phyloP scores from a whole-genome alignment of 2,113 vertebrate genomes.

The Ictidomys tridecemlineatus region DNA sequence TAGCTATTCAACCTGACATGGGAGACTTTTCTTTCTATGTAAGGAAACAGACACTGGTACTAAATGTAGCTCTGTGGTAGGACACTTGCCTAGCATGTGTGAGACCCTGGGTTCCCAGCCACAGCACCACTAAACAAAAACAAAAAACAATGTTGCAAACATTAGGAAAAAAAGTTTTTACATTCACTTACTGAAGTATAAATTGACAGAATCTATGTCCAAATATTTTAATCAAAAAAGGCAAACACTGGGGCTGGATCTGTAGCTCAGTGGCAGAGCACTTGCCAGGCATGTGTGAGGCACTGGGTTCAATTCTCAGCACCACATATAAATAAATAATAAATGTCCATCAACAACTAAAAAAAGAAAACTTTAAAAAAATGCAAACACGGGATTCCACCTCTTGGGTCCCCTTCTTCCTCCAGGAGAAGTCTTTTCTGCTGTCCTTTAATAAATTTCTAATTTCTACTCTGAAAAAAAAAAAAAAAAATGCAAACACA shows the following conservation, averaged over 20 bases:
- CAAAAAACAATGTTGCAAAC: not conserved
- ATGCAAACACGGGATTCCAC: not conserved
- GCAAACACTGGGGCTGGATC: no score
- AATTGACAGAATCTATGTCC: not conserved
- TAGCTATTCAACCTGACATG: not conserved
- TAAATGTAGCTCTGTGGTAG: not conserved
- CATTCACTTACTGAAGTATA: not conserved
- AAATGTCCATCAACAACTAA: no score
- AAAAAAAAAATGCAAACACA: not conserved
- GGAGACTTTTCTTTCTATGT: no score
- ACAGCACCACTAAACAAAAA: not conserved
- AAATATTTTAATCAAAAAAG: not conserved
- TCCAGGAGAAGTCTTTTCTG: no score
- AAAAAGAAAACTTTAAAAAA: not conserved
- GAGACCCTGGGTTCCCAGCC: not conserved
- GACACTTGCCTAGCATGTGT: not conserved
- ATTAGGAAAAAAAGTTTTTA: not conserved
- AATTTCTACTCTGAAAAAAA: no score
- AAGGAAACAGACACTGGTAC: no score
- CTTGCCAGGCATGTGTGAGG: no score
- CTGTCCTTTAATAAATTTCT: no score
- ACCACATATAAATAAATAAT: no score
- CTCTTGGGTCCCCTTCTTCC: no score
- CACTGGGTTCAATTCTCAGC: no score
- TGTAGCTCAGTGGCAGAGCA: no score